A percentile compares a stretch with the other conserved stretches of the same genome.
These are phyloP conservation scores for Sander vitreus DNA, from an alignment of 2,113 vertebrate genomes.

Conservation along the genomic window DNA sequence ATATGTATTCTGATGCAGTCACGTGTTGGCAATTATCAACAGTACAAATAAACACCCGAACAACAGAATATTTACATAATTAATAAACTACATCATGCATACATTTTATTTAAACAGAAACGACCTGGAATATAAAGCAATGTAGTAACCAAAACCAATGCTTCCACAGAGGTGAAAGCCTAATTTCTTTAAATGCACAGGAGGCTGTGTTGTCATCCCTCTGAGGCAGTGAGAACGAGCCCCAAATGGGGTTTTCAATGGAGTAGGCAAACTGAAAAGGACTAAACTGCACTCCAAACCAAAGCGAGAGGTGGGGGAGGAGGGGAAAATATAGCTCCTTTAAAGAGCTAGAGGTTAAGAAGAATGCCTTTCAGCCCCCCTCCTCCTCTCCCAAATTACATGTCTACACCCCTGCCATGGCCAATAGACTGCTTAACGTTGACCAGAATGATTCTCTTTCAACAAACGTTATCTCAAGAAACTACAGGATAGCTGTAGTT, in stretches of 20 bases:
- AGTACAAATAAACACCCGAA: not conserved
- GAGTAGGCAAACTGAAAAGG: slow-evolving; percentile 86
- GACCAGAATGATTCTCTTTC: slow-evolving; percentile 59
- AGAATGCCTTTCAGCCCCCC: slow-evolving; percentile 78
- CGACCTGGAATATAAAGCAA: not conserved
- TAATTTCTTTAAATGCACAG: slow-evolving; percentile 54
- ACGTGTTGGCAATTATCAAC: not conserved
- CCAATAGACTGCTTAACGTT: slow-evolving; percentile 75
- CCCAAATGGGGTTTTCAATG: slow-evolving; percentile 82
- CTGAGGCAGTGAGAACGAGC: slow-evolving; percentile 68
- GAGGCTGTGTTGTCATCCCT: slow-evolving; percentile 67
- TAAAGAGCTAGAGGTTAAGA: slow-evolving; percentile 83
- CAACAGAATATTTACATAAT: not conserved
- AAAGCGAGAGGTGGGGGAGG: slow-evolving; percentile 77
- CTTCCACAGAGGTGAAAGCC: slow-evolving; percentile 18
- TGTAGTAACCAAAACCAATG: not conserved
- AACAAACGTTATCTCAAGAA: slow-evolving; percentile 11
- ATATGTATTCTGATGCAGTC: not conserved
- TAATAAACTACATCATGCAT: not conserved
- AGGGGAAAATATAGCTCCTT: slow-evolving; percentile 83
- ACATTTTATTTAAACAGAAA: slow-evolving; percentile 3
- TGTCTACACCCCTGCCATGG: slow-evolving; percentile 79
- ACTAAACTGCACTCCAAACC: slow-evolving; percentile 80
- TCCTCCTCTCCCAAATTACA: slow-evolving; percentile 79
- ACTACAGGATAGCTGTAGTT: not conserved